Conservation (phyloP, 2,113 vertebrate genomes). For the Emydura subglobosa region DNA sequence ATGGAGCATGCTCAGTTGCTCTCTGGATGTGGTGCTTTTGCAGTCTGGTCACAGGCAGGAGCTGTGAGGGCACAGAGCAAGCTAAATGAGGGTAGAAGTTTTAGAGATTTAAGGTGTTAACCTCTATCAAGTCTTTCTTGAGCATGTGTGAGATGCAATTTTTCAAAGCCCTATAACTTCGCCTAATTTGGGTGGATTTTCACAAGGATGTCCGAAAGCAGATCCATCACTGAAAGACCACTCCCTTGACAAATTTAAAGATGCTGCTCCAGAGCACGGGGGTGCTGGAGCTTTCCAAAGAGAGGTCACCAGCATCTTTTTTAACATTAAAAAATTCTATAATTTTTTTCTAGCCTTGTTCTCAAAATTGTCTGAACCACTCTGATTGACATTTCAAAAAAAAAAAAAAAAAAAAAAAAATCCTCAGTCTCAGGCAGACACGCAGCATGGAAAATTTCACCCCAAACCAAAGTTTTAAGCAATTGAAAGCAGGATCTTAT, state of each 20-base stretch:
- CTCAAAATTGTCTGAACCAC: not conserved
- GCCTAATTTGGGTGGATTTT: not conserved
- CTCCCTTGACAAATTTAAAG: not conserved
- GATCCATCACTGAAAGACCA: not conserved
- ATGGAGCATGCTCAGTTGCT: not conserved
- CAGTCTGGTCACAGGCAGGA: not conserved
- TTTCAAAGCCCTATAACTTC: not conserved
- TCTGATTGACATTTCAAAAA: not conserved
- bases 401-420: not conserved
- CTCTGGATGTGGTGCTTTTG: not conserved
- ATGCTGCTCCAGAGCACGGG: not conserved
- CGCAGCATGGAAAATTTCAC: not conserved
- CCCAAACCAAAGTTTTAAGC: not conserved
- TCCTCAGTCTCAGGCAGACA: not conserved
- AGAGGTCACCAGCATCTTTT: not conserved
- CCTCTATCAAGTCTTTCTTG: not conserved
- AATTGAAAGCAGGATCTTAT: not conserved
- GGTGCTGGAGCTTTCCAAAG: not conserved
- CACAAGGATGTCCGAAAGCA: not conserved
- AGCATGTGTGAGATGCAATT: not conserved
- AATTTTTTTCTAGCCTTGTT: not conserved
- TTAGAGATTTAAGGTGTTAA: not conserved
- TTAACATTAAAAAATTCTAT: not conserved
- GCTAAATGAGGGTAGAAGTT: not conserved
- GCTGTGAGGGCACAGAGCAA: not conserved